phyloP scores from a whole-genome alignment of 2,888 invertebrate genomes.

The Lithosia quadra region DNA sequence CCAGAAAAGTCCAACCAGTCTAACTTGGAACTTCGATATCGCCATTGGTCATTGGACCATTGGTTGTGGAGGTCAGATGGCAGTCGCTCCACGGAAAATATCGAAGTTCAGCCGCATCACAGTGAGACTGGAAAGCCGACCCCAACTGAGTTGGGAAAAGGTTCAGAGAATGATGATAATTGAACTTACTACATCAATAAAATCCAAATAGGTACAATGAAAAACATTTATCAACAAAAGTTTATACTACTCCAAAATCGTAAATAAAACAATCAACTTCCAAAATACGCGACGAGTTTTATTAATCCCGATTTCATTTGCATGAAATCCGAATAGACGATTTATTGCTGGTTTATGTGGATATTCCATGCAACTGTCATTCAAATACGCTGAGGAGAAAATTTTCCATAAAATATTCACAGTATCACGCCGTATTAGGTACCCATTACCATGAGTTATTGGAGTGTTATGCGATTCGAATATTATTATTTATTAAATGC shows the following conservation, averaged over 20 bases:
- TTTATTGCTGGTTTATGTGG: not conserved
- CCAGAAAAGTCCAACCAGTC: too few relatives aligned
- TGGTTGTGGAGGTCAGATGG: too few relatives aligned
- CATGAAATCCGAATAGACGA: constrained; percentile 2
- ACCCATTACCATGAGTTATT: constrained; percentile 1
- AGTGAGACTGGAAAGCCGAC: too few relatives aligned
- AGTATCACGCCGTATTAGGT: constrained; percentile 1
- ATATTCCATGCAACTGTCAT: constrained; percentile 4
- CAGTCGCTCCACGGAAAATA: too few relatives aligned
- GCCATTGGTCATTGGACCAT: too few relatives aligned
- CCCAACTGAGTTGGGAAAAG: too few relatives aligned
- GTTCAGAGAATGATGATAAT: too few relatives aligned
- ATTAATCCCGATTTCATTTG: constrained; percentile 2
- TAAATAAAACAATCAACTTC: not conserved
- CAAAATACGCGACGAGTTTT: not conserved
- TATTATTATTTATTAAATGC: not conserved
- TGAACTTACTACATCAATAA: too few relatives aligned
- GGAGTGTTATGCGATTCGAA: not conserved
- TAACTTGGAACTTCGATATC: too few relatives aligned
- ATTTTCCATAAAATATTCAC: not conserved
- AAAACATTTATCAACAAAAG: not conserved
- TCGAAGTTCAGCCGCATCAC: too few relatives aligned
- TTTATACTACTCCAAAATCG: not conserved
- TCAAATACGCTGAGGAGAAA: constrained; percentile 1
- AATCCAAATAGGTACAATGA: too few relatives aligned